Evolutionary conservation across 2,797 vertebrate species (phyloP).

Genomic region (Dendrocincla fuliginosa): DNA sequence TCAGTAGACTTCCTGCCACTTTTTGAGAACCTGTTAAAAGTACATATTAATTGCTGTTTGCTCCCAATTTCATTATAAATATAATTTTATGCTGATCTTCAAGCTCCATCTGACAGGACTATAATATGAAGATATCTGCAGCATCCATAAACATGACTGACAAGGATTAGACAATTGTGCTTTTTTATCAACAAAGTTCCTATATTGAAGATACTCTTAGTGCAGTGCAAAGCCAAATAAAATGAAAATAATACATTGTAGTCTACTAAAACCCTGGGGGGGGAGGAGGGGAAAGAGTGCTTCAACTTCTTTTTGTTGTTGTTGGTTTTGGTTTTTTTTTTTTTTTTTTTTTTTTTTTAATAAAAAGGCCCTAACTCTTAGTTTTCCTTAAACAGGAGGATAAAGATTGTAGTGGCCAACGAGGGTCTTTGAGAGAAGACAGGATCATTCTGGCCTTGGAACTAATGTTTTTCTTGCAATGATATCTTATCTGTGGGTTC

Average conservation of each 20-base stretch:
- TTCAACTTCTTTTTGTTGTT: not conserved
- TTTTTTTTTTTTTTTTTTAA: not conserved
- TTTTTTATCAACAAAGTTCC: not conserved
- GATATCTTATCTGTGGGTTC: not conserved
- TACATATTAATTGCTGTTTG: not conserved
- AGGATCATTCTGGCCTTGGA: not conserved
- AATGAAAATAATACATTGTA: not conserved
- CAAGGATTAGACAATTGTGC: not conserved
- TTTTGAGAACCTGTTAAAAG: slow-evolving; percentile 6
- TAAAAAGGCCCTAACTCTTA: not conserved
- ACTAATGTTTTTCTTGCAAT: not conserved
- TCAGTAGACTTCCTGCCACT: not conserved
- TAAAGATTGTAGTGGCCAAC: not conserved
- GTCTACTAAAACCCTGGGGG: not conserved
- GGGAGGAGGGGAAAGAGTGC: not conserved
- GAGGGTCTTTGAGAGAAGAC: not conserved
- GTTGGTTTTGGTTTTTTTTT: no score
- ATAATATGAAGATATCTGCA: not conserved
- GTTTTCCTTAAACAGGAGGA: not conserved
- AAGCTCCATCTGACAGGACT: not conserved
- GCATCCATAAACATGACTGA: not conserved
- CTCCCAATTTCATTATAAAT: not conserved
- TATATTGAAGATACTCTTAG: not conserved
- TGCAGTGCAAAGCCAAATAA: not conserved
- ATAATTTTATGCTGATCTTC: not conserved